Evolutionary conservation across 2,888 invertebrate species (phyloP), one percentile per base, ranked within the genome.

Genomic region (Caenorhabditis sulstoni): DNA sequence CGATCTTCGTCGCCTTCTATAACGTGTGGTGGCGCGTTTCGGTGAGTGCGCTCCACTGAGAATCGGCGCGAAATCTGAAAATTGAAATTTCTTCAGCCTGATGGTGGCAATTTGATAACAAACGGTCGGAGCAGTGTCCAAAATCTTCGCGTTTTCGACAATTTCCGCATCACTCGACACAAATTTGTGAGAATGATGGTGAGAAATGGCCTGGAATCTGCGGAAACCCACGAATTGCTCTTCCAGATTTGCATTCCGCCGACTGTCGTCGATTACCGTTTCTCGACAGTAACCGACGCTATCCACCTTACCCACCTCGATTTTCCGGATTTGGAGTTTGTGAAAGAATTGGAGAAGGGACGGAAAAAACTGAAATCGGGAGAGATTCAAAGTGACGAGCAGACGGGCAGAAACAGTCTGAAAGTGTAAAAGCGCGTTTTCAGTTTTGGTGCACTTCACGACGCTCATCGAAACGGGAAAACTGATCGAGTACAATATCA

Each of bases 171-270:
- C 16, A 57, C 49, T 4, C 62, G 35, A 50, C 71, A 62, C 22
- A 71, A 71, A 20, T 71, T 71, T 57, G 71, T 71, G 29, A 47
- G 35, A 39, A 29, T 70, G 50, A 44, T 74, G 58, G 59, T 75
- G 20, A 16, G 16, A 23, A 35, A 20, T 37, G 3, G 35, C 8
- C 22, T 22, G 8, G 37, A 52, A 7, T 8, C 7, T 14, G n/a
- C n/a, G n/a, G n/a, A n/a, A n/a, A n/a, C n/a, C n/a, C n/a, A n/a
- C n/a, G n/a, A 47, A 47, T 18, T 47, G 7, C 4, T 8, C 14
- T 55, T 62, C 35, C 41, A 71, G 71, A 64, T 71, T 18, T 71
- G 71, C 35, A 64, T 71, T 57, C 62, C 62, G 9, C 0, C 39
- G 8, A 18, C n/a, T 0, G 49, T 64, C 20, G 64, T 71, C 3